Percentiles rank a stretch among this genome's conserved stretches.
phyloP scores from a whole-genome alignment of 2,113 vertebrate species.

The Apodemus sylvaticus region DNA sequence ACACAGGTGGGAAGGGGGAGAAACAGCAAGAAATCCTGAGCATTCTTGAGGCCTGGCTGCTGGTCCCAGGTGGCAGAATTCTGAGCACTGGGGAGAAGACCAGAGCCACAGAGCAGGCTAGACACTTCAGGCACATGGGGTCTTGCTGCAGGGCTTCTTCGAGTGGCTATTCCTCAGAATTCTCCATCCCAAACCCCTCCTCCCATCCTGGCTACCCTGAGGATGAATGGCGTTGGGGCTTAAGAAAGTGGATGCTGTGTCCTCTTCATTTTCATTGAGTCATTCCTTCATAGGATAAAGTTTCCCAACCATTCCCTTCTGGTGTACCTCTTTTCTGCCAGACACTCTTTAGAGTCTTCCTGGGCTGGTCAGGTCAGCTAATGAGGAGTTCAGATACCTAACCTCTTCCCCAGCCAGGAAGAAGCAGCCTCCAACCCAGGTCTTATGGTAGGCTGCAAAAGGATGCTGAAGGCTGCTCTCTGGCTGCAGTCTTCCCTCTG shows the following conservation, averaged over 20 bases:
- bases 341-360: neutral
- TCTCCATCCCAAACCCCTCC: accelerated
- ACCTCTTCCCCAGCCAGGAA: neutral
- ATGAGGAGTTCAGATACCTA: neutral
- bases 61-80: neutral
- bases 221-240: neutral
- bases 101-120: accelerated
- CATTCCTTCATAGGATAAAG: slow-evolving; percentile 21
- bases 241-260: neutral
- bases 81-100: neutral
- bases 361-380: neutral
- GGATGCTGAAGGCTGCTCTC: neutral
- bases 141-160: neutral
- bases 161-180: neutral
- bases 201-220: neutral
- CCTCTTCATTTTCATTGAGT: slow-evolving; percentile 35
- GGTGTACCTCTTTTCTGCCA: neutral
- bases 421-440: neutral
- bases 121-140: accelerated
- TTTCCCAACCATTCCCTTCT: neutral
- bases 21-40: neutral
- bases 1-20: neutral
- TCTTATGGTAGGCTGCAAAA: neutral
- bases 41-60: neutral
- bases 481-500: neutral